Evolutionary conservation across 2,113 vertebrate genomes (phyloP), one percentile per base, ranked within the genome.

Genomic region (Diglossa brunneiventris): DNA sequence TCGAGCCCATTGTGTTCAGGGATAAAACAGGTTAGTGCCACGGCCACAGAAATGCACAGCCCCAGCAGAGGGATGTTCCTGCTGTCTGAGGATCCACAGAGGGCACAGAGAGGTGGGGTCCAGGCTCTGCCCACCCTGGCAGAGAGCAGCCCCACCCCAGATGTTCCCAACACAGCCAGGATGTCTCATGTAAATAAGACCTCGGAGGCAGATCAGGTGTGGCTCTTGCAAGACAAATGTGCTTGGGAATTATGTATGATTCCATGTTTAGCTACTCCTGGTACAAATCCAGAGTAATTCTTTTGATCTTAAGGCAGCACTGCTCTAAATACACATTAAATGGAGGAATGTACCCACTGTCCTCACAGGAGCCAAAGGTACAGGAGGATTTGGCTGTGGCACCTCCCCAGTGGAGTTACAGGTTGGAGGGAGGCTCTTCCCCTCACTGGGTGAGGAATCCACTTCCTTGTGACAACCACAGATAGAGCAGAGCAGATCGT

Each of bases 141-240:
- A 94, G 63, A 26, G 11, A 77, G 61, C 69, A 92, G 82, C 87
- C 92, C 90, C 94, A 93, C 91, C 83, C 79, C 83, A 90, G 90
- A 97, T 86, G 73, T 96, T 96, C 94, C 89, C 93, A 87, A 89
- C 58, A 42, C 85, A 56, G 52, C 2, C 15, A 92, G 90, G 81
- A 68, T 75, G 92, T 69, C 90, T 87, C 49, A 90, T 95, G 95
- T 55, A 95, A 94, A 95, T 90, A 81, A 78, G 82, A 86, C 75
- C 96, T 95, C 85, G 86, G 89, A 97, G 95, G 89, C 96, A 96
- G 84, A 92, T 92, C 92, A 94, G 94, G 96, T 94, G 96, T 92
- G 96, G 96, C 74, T 96, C 92, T 55, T 87, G 88, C 83, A 86
- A 97, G 92, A 96, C 92, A 95, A 96, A 94, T 75, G 88, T 87